A percentile compares a stretch with the other conserved stretches of the same genome.
These are phyloP conservation scores for Buteo buteo DNA, from an alignment of 2,113 vertebrate genomes.

Conservation along the genomic window DNA sequence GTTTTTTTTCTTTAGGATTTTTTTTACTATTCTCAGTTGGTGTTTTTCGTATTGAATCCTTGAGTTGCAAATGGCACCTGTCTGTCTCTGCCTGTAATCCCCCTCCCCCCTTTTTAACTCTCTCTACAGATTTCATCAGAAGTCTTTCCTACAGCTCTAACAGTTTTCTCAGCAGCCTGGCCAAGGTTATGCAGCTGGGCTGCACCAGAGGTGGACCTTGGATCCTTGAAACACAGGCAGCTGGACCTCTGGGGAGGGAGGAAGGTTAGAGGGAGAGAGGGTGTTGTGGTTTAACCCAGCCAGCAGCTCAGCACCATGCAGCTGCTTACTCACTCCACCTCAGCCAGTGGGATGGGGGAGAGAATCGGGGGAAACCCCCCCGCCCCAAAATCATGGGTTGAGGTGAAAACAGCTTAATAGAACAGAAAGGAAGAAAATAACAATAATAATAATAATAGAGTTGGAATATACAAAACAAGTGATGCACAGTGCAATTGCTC, in stretches of 20 bases:
- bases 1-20: neutral
- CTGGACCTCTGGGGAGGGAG: neutral
- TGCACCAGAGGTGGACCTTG: neutral
- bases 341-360: too few species aligned
- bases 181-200: neutral
- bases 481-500: too few species aligned
- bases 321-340: too few species aligned
- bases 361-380: too few species aligned
- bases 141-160: neutral
- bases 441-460: too few species aligned
- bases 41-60: neutral
- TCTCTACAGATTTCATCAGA: neutral
- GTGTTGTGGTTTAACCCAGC: too few species aligned
- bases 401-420: too few species aligned
- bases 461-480: too few species aligned
- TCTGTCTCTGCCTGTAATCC: neutral
- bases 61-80: neutral
- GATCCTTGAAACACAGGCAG: neutral
- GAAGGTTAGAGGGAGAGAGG: neutral
- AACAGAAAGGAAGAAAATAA: too few species aligned
- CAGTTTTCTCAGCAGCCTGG: neutral
- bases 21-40: neutral
- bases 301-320: too few species aligned
- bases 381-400: too few species aligned
- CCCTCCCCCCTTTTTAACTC: neutral